A percentile compares a stretch with the other conserved stretches of the same genome.
Conservation (phyloP, 2,888 invertebrate species). For the Drosophila mayaguana region DNA sequence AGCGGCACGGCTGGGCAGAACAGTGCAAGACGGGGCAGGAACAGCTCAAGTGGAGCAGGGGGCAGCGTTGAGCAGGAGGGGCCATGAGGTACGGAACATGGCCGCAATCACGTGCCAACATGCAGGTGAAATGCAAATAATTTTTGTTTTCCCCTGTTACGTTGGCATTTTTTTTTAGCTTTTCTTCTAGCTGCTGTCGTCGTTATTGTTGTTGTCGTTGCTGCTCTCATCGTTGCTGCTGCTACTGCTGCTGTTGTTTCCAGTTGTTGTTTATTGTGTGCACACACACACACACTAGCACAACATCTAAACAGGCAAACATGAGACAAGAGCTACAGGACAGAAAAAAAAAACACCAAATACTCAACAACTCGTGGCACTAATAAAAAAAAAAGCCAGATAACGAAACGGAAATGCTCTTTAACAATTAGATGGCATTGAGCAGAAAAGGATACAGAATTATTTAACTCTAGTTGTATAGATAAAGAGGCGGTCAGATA, state of each 20-base stretch:
- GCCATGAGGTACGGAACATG: conserved; percentile 19
- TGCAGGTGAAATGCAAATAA: conserved; percentile 79
- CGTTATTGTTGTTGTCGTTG: conserved; percentile 12
- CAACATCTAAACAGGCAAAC: conserved; percentile 62
- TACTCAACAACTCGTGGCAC: conserved; percentile 35
- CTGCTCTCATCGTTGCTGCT: conserved; percentile 32
- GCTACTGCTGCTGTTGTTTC: conserved; percentile 26
- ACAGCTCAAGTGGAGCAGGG: neutral
- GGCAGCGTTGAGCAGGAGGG: neutral
- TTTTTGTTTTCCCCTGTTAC: conserved; percentile 70
- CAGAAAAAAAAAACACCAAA: conserved; percentile 24
- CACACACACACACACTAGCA: conserved; percentile 21
- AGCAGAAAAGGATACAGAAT: neutral
- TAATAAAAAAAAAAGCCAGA: conserved; percentile 21
- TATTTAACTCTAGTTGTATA: neutral
- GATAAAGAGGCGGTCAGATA: neutral
- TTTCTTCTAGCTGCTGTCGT: conserved; percentile 17
- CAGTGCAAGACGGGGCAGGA: neutral
- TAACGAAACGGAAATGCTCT: conserved; percentile 34
- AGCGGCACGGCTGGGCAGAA: neutral
- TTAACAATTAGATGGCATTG: neutral
- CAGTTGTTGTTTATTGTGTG: conserved; percentile 39
- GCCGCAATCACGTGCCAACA: conserved; percentile 79
- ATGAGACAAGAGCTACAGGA: conserved; percentile 47
- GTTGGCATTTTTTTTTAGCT: conserved; percentile 28